Percentiles rank a stretch among this genome's conserved stretches.
Evolutionary conservation across 2,797 vertebrate species (phyloP).

Genomic region (Gallinago nigripennis): DNA sequence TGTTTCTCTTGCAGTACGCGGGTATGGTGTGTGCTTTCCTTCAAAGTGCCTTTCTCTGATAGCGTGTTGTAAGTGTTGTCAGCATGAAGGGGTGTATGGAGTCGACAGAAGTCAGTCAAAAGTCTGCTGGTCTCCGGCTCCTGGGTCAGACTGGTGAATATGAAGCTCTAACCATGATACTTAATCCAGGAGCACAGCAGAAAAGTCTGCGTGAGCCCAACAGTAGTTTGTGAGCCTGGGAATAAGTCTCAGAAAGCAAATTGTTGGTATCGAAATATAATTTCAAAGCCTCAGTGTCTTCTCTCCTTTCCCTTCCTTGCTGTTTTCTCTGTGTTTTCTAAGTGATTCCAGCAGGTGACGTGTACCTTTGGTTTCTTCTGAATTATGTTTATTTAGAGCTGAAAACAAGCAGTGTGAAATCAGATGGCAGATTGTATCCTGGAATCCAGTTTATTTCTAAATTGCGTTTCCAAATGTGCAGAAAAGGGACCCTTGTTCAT

Average conservation of each 20-base stretch:
- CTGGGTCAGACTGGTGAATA: neutral
- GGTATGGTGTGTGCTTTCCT: slow-evolving; percentile 75
- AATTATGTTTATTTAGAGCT: neutral
- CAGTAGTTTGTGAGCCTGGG: neutral
- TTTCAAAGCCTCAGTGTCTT: neutral
- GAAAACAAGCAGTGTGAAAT: neutral
- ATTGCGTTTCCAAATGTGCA: neutral
- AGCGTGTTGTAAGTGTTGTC: neutral
- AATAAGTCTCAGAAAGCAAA: neutral
- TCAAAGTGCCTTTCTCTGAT: neutral
- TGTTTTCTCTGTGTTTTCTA: slow-evolving; percentile 14
- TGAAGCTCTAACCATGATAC: neutral
- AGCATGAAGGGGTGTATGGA: neutral
- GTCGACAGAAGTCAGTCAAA: neutral
- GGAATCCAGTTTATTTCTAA: neutral
- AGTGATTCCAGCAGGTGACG: neutral
- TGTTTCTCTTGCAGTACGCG: slow-evolving; percentile 94
- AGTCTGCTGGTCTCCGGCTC: neutral
- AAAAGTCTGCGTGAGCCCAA: neutral
- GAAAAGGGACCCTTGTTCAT: neutral
- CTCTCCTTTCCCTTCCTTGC: neutral
- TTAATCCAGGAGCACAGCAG: neutral
- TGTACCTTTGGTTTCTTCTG: neutral
- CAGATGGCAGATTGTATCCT: neutral
- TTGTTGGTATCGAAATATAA: neutral